These are phyloP conservation scores for Solenodon paradoxus DNA, from an alignment of 2,113 vertebrate species.

Conservation along the genomic window DNA sequence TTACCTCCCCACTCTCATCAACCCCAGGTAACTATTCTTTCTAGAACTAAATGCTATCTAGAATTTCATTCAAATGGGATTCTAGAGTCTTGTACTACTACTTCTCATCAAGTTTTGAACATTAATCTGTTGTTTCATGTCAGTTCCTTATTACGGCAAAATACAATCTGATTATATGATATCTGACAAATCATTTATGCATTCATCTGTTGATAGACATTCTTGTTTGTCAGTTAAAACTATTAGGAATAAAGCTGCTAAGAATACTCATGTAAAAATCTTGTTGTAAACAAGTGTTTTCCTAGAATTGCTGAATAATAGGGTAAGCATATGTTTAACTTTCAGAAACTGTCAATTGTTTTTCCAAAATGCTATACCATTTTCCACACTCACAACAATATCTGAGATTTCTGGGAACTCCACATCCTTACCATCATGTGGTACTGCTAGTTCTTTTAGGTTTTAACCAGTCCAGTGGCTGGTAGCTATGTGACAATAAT, in stretches of 20 bases:
- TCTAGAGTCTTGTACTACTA: background rate
- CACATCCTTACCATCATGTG: background rate
- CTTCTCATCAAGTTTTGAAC: background rate
- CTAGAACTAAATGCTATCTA: background rate
- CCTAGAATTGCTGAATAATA: background rate
- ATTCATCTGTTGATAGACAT: background rate
- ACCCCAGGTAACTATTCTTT: background rate
- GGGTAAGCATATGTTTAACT: background rate
- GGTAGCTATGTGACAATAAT: background rate
- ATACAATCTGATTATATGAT: background rate
- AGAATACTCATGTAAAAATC: background rate
- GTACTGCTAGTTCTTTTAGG: background rate
- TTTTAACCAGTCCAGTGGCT: background rate
- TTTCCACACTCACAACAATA: background rate
- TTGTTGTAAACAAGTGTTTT: constrained; percentile 4
- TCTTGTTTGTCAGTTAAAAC: background rate
- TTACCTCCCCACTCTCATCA: background rate
- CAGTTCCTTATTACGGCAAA: background rate
- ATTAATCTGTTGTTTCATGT: background rate
- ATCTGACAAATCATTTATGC: background rate
- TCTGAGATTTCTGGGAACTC: background rate
- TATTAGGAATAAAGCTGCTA: background rate
- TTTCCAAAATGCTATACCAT: background rate
- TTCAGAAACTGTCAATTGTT: background rate
- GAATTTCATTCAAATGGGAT: background rate